Evolutionary conservation across 2,888 invertebrate species (phyloP).

Genomic region (Aproaerema taeniolella): DNA sequence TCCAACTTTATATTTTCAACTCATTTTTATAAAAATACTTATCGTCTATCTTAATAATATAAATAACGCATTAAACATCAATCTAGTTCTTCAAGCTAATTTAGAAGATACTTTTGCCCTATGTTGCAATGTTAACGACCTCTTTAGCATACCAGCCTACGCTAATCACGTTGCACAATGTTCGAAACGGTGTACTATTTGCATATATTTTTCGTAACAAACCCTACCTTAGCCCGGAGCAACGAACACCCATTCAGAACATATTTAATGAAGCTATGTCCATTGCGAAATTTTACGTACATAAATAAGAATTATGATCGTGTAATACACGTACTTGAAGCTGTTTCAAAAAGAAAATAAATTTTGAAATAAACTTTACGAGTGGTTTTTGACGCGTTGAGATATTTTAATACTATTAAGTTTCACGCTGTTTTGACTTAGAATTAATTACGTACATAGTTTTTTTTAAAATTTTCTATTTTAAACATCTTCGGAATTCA

Average conservation of each 20-base stretch:
- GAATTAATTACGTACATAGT: no score
- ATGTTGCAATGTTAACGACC: constrained; percentile 21
- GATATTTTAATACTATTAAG: neutral
- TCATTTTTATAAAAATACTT: no score
- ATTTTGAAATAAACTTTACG: neutral
- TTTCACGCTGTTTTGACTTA: no score
- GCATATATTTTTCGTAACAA: constrained; percentile 22
- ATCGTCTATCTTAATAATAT: no score
- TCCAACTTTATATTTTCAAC: no score
- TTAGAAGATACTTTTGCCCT: neutral
- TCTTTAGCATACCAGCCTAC: constrained; percentile 31
- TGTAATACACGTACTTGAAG: neutral
- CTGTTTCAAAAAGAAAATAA: neutral
- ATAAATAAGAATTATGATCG: constrained; percentile 1
- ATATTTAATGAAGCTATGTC: constrained; percentile 13
- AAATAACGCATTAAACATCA: no score
- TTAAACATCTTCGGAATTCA: no score
- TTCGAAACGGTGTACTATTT: constrained; percentile 11
- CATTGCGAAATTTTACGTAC: constrained; percentile 5
- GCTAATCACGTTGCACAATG: constrained; percentile 27
- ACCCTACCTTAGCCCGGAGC: constrained; percentile 11
- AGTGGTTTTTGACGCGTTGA: neutral
- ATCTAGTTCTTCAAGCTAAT: neutral
- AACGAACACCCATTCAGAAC: constrained; percentile 5
- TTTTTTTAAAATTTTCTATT: no score